Conservation (phyloP, 2,113 vertebrate species). For the Chunga burmeisteri region DNA sequence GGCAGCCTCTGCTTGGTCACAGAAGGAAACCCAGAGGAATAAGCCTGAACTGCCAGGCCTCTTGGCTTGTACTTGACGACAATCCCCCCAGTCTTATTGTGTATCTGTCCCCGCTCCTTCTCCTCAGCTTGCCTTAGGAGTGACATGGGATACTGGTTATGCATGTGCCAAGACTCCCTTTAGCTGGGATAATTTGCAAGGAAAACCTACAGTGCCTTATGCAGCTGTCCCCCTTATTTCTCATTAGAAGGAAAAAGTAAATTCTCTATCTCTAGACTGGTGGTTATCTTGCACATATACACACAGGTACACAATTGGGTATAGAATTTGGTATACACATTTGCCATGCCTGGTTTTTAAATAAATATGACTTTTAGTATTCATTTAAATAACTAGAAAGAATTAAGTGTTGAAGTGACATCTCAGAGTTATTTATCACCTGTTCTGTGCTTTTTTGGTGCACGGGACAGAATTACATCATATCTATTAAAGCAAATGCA, state of each 20-base stretch:
- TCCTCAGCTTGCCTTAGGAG: neutral
- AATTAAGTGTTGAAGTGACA: neutral
- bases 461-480: neutral
- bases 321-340: neutral
- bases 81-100: neutral
- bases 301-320: neutral
- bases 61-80: neutral
- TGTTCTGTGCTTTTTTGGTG: neutral
- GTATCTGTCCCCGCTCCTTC: neutral
- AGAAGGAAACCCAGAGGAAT: neutral
- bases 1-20: neutral
- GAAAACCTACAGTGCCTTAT: neutral
- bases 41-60: neutral
- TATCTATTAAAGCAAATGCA: neutral
- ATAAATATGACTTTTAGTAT: neutral
- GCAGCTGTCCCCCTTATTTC: neutral
- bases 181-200: neutral
- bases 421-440: neutral
- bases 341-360: neutral
- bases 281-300: neutral
- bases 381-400: neutral
- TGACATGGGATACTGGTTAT: neutral
- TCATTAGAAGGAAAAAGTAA: neutral
- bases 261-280: neutral
- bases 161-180: neutral